These are phyloP conservation scores for Mercenaria mercenaria DNA, from an alignment of 1,140 invertebrate genomes.

Conservation along the genomic window DNA sequence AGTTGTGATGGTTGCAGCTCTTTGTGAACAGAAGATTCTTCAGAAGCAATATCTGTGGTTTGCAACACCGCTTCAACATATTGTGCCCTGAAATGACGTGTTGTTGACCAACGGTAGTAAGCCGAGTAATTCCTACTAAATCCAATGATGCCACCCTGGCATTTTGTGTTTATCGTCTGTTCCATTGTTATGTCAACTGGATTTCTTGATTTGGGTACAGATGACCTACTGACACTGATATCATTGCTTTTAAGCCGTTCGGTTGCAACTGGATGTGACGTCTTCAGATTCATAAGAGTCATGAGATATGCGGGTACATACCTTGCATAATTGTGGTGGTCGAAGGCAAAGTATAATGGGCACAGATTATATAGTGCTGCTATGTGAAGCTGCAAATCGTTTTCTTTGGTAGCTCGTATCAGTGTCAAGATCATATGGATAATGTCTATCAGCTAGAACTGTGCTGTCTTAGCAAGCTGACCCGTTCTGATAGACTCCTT, in stretches of 20 bases:
- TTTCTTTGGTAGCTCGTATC: conserved; percentile 21
- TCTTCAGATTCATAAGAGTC: conserved; percentile 15
- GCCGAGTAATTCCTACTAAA: conserved; percentile 58
- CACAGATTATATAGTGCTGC: neutral
- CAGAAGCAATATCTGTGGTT: neutral
- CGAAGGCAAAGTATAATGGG: conserved; percentile 11
- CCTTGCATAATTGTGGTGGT: conserved; percentile 47
- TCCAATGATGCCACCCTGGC: conserved; percentile 45
- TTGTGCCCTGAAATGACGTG: conserved; percentile 1
- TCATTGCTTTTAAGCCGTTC: neutral
- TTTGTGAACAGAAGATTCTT: conserved; percentile 19
- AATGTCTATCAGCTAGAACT: conserved; percentile 70
- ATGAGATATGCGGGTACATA: conserved; percentile 33
- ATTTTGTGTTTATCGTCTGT: conserved; percentile 60
- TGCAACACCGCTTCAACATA: conserved; percentile 46
- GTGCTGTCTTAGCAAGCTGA: conserved; percentile 61
- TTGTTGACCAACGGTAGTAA: conserved; percentile 36
- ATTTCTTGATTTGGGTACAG: neutral
- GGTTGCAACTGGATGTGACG: conserved; percentile 3
- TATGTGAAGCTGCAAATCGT: conserved; percentile 5
- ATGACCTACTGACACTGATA: conserved; percentile 26
- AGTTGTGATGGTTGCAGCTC: neutral
- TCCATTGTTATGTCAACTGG: conserved; percentile 45
- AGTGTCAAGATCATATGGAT: neutral
- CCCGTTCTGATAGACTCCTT: conserved; percentile 3